Conservation (phyloP, 2,113 vertebrate genomes). For the Coregonus clupeaformis region DNA sequence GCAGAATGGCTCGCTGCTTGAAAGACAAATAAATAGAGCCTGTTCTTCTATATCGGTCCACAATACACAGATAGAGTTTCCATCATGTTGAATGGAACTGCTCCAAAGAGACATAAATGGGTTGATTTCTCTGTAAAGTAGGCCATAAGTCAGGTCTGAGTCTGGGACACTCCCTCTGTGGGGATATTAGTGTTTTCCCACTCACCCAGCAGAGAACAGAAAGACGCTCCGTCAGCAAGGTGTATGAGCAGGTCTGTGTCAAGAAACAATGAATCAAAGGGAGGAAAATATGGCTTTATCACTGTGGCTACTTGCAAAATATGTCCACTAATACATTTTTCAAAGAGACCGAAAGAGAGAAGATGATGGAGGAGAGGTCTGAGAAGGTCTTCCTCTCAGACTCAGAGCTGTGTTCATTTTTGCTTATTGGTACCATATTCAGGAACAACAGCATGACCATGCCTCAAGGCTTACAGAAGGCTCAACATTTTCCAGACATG, state of each 20-base stretch:
- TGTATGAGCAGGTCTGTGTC: too few relatives aligned
- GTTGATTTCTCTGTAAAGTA: background rate
- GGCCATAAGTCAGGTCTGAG: background rate
- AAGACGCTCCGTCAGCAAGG: too few relatives aligned
- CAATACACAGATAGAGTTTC: slow-evolving; percentile 36
- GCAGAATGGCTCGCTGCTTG: slow-evolving; percentile 38
- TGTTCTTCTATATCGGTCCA: slow-evolving; percentile 43
- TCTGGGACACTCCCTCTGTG: too few relatives aligned
- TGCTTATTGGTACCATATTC: slow-evolving; percentile 32
- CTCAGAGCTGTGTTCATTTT: background rate
- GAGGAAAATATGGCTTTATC: too few relatives aligned
- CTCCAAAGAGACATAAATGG: slow-evolving; percentile 7
- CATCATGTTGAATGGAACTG: slow-evolving; percentile 26
- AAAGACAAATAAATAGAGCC: slow-evolving; percentile 55
- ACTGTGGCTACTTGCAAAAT: too few relatives aligned
- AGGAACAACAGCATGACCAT: slow-evolving; percentile 20
- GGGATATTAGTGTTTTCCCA: too few relatives aligned
- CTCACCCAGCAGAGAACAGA: too few relatives aligned
- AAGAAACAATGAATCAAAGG: too few relatives aligned
- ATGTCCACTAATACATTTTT: too few relatives aligned
- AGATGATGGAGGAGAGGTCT: background rate
- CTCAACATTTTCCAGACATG: background rate
- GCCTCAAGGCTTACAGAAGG: slow-evolving; percentile 9
- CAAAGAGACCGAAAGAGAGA: background rate
- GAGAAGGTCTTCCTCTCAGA: background rate